Conservation (phyloP, 2,113 vertebrate species). For the Chaetodon trifascialis region DNA sequence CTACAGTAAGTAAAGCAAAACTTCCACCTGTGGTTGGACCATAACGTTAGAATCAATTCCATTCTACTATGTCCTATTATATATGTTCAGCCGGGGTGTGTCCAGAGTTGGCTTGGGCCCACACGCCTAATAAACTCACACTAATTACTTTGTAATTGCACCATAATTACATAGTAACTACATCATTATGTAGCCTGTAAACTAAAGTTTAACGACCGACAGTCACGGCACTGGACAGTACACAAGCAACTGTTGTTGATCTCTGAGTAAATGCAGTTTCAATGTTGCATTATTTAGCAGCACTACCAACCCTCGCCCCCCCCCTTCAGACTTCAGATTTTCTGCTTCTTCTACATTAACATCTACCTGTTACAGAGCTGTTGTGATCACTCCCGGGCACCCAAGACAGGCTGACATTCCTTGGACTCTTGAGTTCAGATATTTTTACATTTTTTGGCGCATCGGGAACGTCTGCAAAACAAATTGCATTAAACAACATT, state of each 20-base stretch:
- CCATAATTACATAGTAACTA: slow-evolving; percentile 8
- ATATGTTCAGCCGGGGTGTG: background rate
- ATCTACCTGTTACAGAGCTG: slow-evolving; percentile 90
- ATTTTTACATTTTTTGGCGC: slow-evolving; percentile 86
- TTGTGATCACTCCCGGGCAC: slow-evolving; percentile 87
- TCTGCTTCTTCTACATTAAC: background rate
- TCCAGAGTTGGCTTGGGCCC: background rate
- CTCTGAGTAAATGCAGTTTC: background rate
- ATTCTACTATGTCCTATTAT: background rate
- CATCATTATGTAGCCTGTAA: background rate
- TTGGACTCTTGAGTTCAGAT: slow-evolving; percentile 80
- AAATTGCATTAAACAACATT: slow-evolving; percentile 15
- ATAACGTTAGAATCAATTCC: background rate
- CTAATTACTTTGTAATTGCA: background rate
- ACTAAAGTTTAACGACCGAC: background rate
- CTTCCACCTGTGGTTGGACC: background rate
- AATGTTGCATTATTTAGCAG: slow-evolving; percentile 1
- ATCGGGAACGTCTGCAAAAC: slow-evolving; percentile 89
- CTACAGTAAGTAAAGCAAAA: background rate
- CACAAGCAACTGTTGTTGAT: background rate
- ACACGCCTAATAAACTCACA: background rate
- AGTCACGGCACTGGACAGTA: too few species aligned
- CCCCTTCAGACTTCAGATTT: background rate
- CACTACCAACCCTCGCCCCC: background rate
- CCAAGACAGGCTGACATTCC: slow-evolving; percentile 90